A percentile compares a stretch with the other conserved stretches of the same genome.
phyloP scores from a whole-genome alignment of 1,140 invertebrate species.

The Listronotus bonariensis region DNA sequence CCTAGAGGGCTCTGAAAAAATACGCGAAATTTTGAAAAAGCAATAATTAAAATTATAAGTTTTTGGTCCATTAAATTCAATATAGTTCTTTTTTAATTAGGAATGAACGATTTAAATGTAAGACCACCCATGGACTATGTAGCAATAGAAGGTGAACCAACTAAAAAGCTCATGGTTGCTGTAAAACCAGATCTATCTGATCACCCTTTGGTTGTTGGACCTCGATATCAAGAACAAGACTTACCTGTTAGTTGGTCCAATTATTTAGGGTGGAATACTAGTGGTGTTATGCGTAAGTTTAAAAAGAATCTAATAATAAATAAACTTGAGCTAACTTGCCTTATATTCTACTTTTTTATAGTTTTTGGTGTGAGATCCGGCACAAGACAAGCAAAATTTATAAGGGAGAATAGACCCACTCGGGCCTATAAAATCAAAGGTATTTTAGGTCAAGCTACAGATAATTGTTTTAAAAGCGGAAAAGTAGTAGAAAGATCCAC shows the following conservation, averaged over 20 bases:
- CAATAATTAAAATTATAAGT: too few species aligned
- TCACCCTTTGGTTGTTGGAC: conserved; percentile 73
- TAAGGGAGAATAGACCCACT: conserved; percentile 63
- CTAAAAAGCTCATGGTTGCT: conserved; percentile 60
- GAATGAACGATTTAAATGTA: conserved; percentile 72
- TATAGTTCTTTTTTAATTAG: conserved; percentile 63
- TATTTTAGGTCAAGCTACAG: conserved; percentile 77
- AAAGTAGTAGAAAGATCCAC: conserved; percentile 73
- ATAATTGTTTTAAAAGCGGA: conserved; percentile 74
- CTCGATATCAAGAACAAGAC: conserved; percentile 70
- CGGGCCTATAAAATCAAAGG: conserved; percentile 78
- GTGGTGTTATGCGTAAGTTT: conserved; percentile 72
- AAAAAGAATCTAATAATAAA: too few species aligned
- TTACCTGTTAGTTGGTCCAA: conserved; percentile 64
- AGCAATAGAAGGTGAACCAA: conserved; percentile 65
- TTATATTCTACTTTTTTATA: conserved; percentile 46
- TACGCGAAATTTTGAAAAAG: neutral
- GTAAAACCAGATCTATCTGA: conserved; percentile 68
- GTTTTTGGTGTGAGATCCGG: conserved; percentile 76
- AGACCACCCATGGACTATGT: conserved; percentile 65
- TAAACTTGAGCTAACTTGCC: too few species aligned
- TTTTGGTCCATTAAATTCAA: too few species aligned
- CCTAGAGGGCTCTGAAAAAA: conserved; percentile 3
- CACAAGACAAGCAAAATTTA: conserved; percentile 58
- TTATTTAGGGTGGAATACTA: conserved; percentile 64